Evolutionary conservation across 2,888 invertebrate genomes (phyloP), one percentile per base, ranked within the genome.

Genomic region (Chelonus formosanus): DNA sequence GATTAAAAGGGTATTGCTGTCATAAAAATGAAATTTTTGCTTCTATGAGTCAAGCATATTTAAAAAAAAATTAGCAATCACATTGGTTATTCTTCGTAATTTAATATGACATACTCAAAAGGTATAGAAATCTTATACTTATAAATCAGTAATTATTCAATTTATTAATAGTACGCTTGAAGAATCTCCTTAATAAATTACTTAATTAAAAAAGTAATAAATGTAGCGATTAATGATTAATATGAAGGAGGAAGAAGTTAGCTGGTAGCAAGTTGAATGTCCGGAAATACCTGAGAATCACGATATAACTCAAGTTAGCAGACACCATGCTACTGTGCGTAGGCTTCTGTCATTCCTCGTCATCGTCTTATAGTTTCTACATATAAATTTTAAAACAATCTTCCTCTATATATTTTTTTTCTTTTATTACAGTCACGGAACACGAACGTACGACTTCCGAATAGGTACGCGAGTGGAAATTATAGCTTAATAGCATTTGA

Each of bases 381-480:
- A 3, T 52, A 8, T 52, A 52, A 32, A 52, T 34, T 8, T 8
- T 52, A 5, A 32, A 32, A 32, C 6, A 5, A 32, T 8, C 4
- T 34, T 52, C 8, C n/a, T 55, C 5, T 40, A 6, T 34, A 6
- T 31, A 59, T 48, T 59, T 48, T 47, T 59, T 47, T 48, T 59
- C 47, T 59, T 58, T 48, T 48, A 59, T 59, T 47, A 35, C 35
- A 59, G 59, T 59, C 59, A 59, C 59, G 59, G 48, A 59, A 59
- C 20, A 47, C 20, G 32, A 59, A 8, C 55, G 55, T 35, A 59
- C 59, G 59, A 59, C 59, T 59, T 59, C 59, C 59, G 59, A 59
- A 8, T 48, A 59, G 59, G 47, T 45, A 59, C 59, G 59, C 59
- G 48, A 59, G 43, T 4, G 34, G 59, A 59, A 59, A 59, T 59